A percentile compares a stretch with the other conserved stretches of the same genome.
Conservation (phyloP, 2,888 invertebrate species). For the Digitonthophagus gazella region DNA sequence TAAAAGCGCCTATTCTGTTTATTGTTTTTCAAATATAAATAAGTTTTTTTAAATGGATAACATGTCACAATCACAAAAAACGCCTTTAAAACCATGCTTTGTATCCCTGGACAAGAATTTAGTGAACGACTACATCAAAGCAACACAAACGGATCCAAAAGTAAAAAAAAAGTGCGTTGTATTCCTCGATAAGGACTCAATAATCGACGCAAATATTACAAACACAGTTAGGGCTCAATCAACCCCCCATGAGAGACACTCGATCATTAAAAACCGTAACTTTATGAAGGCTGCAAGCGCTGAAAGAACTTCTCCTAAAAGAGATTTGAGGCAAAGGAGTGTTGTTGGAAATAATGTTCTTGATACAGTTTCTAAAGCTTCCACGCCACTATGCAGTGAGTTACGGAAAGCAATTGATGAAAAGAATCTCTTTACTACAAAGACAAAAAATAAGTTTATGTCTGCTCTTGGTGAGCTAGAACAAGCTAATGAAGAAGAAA, state of each 20-base stretch:
- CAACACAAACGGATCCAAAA: background rate
- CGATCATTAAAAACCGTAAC: background rate
- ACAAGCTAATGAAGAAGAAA: slow-evolving; percentile 39
- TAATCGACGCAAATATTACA: background rate
- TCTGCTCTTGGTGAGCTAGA: slow-evolving; percentile 56
- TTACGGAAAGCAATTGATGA: slow-evolving; percentile 60
- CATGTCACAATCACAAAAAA: background rate
- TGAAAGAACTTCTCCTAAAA: background rate
- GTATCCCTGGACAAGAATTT: background rate
- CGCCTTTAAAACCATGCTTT: background rate
- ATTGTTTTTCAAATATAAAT: background rate
- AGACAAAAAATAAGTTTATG: slow-evolving; percentile 61
- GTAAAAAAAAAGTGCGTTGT: slow-evolving; percentile 1
- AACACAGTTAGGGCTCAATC: slow-evolving; percentile 6
- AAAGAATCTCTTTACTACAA: slow-evolving; percentile 61
- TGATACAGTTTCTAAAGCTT: slow-evolving; percentile 40
- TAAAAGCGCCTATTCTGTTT: no score
- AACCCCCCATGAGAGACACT: background rate
- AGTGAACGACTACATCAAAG: background rate
- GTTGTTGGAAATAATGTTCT: background rate
- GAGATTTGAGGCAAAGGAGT: background rate
- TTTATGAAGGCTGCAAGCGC: background rate
- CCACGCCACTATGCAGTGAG: slow-evolving; percentile 64
- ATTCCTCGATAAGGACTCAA: slow-evolving; percentile 7
- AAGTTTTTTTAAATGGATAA: background rate